Evolutionary conservation across 2,797 vertebrate species (phyloP), one percentile per base, ranked within the genome.

Genomic region (Dermochelys coriacea): DNA sequence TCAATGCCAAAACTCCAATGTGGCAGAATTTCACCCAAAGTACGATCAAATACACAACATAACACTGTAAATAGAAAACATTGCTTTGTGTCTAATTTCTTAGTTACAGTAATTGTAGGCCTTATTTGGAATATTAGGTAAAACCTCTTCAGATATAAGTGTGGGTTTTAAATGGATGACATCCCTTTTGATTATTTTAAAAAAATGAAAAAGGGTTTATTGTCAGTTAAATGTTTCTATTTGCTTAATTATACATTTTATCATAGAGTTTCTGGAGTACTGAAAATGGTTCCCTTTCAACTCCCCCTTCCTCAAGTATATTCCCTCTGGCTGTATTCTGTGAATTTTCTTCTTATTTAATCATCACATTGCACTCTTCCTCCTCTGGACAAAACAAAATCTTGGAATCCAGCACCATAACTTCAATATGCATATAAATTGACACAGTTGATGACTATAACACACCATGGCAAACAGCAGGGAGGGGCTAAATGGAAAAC

Each of bases 401-500:
- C 90, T 94, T 94, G 88, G 86, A 96, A 94, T 82, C 52, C 91
- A 96, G 87, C 84, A 93, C 91, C 80, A 12, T 14, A n/a, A 91
- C 92, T 96, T 97, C 25, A 52, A 94, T 93, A 95, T 86, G 94
- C 94, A 95, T 96, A 96, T 92, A 95, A 97, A 97, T 98, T 97
- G 97, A 94, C 21, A 4, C 54, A 59, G 91, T 84, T 97, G 96
- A 97, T 97, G 90, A 97, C 95, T 96, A 93, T 94, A 96, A 89
- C 85, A 91, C 94, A 86, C 92, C 90, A 83, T n/a, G 92, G 96
- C 95, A 98, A 98, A 97, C 97, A 98, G 97, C 97, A 97, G 97
- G 98, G 97, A 98, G 97, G 97, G 97, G 97, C 96, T 97, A 96
- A 97, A 96, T 97, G 95, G 95, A 97, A 95, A 98, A 92, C 90